phyloP scores from a whole-genome alignment of 2,888 invertebrate species.

The Opisthograptis luteolata region DNA sequence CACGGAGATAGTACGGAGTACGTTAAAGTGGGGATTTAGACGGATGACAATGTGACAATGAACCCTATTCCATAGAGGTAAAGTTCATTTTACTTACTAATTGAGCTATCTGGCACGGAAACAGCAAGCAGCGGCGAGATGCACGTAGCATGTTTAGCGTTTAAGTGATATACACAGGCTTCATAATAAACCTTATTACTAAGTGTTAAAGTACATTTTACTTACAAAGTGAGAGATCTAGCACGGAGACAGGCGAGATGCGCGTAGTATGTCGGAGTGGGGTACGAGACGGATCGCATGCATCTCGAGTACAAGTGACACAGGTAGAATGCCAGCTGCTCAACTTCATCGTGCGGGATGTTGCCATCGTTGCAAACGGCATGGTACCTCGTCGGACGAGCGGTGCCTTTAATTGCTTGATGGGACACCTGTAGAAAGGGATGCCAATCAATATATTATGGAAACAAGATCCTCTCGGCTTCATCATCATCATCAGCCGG shows the following conservation, averaged over 20 bases:
- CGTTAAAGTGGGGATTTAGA: no score
- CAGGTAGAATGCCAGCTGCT: slow-evolving; percentile 91
- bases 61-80: neutral
- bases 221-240: slow-evolving; percentile 78
- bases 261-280: slow-evolving; percentile 94
- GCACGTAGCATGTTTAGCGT: no score
- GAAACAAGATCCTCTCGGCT: no score
- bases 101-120: neutral
- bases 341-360: slow-evolving; percentile 89
- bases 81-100: neutral
- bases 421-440: slow-evolving; percentile 81
- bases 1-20: no score
- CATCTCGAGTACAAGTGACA: slow-evolving; percentile 95
- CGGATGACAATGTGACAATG: no score
- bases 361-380: slow-evolving; percentile 91
- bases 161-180: no score
- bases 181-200: neutral
- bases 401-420: slow-evolving; percentile 91
- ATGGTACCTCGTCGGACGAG: slow-evolving; percentile 94
- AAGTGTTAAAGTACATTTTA: slow-evolving; percentile 31
- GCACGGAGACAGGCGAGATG: slow-evolving; percentile 93
- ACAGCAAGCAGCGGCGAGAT: neutral
- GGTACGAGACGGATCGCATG: slow-evolving; percentile 92
- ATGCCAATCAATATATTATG: no score
- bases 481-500: no score